These are phyloP conservation scores for Leptinotarsa texana DNA, from an alignment of 1,140 invertebrate genomes.

Conservation along the genomic window DNA sequence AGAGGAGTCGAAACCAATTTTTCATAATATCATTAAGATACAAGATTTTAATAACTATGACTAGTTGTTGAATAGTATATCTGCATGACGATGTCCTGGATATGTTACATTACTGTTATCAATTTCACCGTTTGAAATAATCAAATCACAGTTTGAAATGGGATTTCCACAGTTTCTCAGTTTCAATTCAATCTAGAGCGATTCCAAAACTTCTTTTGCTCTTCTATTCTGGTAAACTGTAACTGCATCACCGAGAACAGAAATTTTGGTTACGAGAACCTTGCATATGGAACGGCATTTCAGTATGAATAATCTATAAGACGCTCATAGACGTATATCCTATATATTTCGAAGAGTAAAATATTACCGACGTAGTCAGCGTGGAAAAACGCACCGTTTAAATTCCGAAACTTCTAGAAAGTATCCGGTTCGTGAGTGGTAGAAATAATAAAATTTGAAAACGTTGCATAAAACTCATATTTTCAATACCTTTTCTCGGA, in stretches of 20 bases:
- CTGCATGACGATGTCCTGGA: too few species aligned
- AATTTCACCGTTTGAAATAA: too few species aligned
- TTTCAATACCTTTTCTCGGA: neutral
- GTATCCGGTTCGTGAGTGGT: neutral
- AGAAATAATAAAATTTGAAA: constrained; percentile 2
- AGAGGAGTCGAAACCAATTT: too few species aligned
- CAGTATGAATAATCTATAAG: neutral
- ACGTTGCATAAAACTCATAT: neutral
- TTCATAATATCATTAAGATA: too few species aligned
- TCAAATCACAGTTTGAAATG: neutral
- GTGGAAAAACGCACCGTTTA: neutral
- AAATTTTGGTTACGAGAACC: neutral
- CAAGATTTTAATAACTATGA: too few species aligned
- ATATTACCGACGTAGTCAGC: neutral
- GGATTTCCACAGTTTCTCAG: neutral
- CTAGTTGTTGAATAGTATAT: too few species aligned
- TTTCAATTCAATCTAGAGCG: neutral
- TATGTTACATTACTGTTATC: too few species aligned
- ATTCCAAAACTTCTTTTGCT: neutral
- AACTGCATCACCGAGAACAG: too few species aligned
- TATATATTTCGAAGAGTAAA: neutral
- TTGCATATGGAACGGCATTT: neutral
- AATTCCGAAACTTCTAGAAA: neutral
- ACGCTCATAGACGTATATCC: neutral
- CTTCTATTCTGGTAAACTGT: too few species aligned